Evolutionary conservation across 1,140 invertebrate species (phyloP).

Genomic region (Lutraria rhynchaena): DNA sequence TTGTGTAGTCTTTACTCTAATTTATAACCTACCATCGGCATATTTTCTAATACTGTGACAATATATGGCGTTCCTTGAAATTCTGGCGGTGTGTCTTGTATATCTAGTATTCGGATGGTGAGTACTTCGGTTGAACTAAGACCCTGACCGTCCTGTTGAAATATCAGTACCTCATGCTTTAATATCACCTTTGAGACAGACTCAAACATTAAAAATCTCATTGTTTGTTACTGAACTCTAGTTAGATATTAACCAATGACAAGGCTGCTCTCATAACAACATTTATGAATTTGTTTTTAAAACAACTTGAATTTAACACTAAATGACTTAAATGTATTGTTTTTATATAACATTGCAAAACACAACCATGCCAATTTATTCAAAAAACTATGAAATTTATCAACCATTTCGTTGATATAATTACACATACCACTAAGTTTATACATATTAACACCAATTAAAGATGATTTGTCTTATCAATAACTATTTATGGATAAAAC

Average conservation of each 20-base stretch:
- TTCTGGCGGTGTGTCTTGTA: slow-evolving; percentile 49
- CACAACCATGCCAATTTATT: too few species aligned
- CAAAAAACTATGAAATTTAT: too few species aligned
- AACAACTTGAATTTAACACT: too few species aligned
- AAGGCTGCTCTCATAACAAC: background rate
- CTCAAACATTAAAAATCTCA: background rate
- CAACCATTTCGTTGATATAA: too few species aligned
- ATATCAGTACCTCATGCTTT: background rate
- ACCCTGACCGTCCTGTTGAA: slow-evolving; percentile 32
- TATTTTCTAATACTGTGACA: slow-evolving; percentile 43
- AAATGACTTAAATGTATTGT: too few species aligned
- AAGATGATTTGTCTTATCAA: too few species aligned
- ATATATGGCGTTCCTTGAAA: slow-evolving; percentile 47
- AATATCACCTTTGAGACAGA: background rate
- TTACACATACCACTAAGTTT: too few species aligned
- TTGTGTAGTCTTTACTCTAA: too few species aligned
- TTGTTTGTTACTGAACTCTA: background rate
- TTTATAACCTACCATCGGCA: slow-evolving; percentile 20
- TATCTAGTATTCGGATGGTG: slow-evolving; percentile 44
- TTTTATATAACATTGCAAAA: too few species aligned
- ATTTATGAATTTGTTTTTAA: too few species aligned
- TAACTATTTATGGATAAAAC: too few species aligned
- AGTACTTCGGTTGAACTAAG: slow-evolving; percentile 35
- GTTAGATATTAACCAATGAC: slow-evolving; percentile 7
- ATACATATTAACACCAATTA: too few species aligned